Percentiles rank a stretch among this genome's conserved stretches.
Evolutionary conservation across 1,140 invertebrate species (phyloP).

Genomic region (Panulirus ornatus): DNA sequence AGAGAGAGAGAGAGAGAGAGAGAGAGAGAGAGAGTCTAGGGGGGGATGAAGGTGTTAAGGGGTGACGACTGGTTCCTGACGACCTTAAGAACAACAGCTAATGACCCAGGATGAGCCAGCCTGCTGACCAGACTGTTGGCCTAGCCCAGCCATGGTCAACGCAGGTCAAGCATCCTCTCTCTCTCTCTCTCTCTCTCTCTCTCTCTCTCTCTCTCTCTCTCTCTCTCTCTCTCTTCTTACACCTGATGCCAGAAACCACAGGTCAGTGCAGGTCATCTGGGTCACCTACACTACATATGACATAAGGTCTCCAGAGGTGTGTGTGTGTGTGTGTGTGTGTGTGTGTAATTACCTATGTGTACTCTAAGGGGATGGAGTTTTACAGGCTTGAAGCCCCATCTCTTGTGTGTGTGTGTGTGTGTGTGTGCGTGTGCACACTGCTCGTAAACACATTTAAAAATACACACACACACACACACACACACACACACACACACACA

Average conservation of each 20-base stretch:
- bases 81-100: background rate
- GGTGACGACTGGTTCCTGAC: background rate
- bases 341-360: no score
- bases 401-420: no score
- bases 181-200: background rate
- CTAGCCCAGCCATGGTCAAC: background rate
- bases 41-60: background rate
- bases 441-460: background rate
- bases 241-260: no score
- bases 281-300: no score
- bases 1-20: background rate
- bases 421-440: no score
- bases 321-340: no score
- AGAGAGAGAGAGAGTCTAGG: no score
- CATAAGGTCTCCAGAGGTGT: no score
- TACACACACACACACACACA: background rate
- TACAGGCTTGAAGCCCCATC: no score
- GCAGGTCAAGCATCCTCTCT: background rate
- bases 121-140: background rate
- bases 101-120: background rate
- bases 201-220: background rate
- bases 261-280: no score
- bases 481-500: slow-evolving; percentile 18
- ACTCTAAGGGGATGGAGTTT: no score
- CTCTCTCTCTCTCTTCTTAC: background rate